Percentiles rank a stretch among this genome's conserved stretches.
Conservation (phyloP, 2,113 vertebrate species). For the Phalacrocorax pelagicus region DNA sequence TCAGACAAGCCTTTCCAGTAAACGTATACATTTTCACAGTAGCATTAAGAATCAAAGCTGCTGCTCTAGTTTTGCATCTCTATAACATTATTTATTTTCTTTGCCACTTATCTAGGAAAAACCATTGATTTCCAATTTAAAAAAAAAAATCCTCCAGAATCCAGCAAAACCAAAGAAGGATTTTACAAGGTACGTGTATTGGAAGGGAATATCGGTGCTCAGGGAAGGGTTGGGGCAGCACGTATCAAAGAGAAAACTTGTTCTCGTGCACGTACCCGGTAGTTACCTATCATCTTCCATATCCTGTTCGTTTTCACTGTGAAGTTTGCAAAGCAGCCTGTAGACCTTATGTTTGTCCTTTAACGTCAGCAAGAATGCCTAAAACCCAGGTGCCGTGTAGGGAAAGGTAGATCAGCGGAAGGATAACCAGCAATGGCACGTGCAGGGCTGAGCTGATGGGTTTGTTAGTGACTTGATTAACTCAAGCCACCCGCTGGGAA, state of each 20-base stretch:
- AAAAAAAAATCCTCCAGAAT: background rate
- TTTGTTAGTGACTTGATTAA: conserved; percentile 28
- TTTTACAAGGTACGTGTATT: background rate
- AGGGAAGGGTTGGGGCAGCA: background rate
- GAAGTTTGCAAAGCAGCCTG: background rate
- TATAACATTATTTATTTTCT: background rate
- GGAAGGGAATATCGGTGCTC: background rate
- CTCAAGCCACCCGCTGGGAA: background rate
- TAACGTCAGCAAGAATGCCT: background rate
- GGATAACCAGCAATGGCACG: background rate
- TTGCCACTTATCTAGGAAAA: background rate
- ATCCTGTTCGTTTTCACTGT: background rate
- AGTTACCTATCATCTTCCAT: fast-evolving
- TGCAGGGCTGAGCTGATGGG: conserved; percentile 2
- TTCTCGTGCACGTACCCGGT: fast-evolving
- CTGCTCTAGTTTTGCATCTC: background rate
- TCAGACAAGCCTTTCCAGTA: background rate
- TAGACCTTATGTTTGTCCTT: background rate
- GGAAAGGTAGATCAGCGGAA: background rate
- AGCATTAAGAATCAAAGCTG: background rate
- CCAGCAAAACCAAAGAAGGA: background rate
- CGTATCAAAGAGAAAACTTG: background rate
- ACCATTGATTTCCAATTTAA: background rate
- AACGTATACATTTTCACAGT: background rate
- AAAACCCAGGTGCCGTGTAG: background rate